Percentiles rank a stretch among this genome's conserved stretches.
These are phyloP conservation scores for Pangasius larnaudii DNA, from an alignment of 2,797 vertebrate genomes.

Conservation along the genomic window DNA sequence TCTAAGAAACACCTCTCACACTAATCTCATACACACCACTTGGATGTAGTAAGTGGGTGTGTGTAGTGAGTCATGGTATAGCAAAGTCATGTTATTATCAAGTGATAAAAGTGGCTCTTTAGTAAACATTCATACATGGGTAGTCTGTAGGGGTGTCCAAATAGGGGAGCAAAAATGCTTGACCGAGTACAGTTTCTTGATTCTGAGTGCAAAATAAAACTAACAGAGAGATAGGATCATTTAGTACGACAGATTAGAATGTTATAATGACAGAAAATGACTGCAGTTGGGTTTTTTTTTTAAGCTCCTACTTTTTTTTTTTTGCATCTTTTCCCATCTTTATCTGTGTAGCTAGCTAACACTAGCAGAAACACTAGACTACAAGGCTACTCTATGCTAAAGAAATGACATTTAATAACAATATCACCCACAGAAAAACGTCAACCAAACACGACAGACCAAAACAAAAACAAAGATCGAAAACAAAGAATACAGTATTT, in stretches of 20 bases:
- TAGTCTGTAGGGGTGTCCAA: background rate
- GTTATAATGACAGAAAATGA: background rate
- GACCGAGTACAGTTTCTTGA: background rate
- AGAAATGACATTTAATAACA: background rate
- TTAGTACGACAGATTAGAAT: background rate
- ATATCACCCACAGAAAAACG: background rate
- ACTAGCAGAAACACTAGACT: background rate
- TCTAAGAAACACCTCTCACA: conserved; percentile 3
- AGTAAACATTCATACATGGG: conserved; percentile 8
- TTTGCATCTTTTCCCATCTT: background rate
- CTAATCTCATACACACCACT: conserved; percentile 23
- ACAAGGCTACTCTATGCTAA: background rate
- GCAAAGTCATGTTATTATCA: conserved; percentile 27
- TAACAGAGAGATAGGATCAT: background rate
- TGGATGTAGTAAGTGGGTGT: conserved; percentile 30
- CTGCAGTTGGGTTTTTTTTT: no score
- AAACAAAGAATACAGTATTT: background rate
- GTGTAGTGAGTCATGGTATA: conserved; percentile 39
- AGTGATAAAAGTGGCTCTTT: background rate
- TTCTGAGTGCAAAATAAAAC: background rate
- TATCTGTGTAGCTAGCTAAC: background rate
- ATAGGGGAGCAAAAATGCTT: background rate
- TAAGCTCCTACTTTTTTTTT: background rate
- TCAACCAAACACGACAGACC: background rate
- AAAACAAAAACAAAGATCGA: background rate